Evolutionary conservation across 2,797 vertebrate species (phyloP), one percentile per base, ranked within the genome.

Genomic region (Astyanax mexicanus): DNA sequence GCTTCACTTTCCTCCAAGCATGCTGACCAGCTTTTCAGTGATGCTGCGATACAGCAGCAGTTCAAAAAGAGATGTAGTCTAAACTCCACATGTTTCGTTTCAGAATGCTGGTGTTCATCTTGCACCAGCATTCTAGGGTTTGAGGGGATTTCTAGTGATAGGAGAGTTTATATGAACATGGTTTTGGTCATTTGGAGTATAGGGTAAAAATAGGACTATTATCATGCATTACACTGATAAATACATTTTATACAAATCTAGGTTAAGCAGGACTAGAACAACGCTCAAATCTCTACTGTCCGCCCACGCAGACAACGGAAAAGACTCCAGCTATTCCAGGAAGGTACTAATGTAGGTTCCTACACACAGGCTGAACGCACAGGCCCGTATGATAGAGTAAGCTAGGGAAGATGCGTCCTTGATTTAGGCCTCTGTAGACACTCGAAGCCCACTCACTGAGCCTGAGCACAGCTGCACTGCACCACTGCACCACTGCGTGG

Each of bases 371-470:
- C 37, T 45, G 45, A 51, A 62, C 35, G 73, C 0, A 37, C 62
- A 72, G 71, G 45, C 27, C 37, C 49, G 55, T 49, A 62, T 35
- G 40, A 6, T 69, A 11, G 8, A 19, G 23, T 17, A 67, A 52
- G 25, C 62, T 35, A 60, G 27, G 38, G 51, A 55, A 45, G 27
- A 71, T 49, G 60, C 35, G 21, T 60, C 66, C 6, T 37, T 44
- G 67, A 69, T 69, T 69, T 64, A 54, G 12, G 60, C 19, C 47
- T 32, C 49, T 21, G 66, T 29, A 12, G 66, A 65, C 32, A 29
- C 57, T 49, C 32, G 1, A 19, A 69, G 51, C 65, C 17, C 68
- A 72, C 76, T 61, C 44, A 25, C 40, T 42, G 51, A 2, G 13
- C 13, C 27, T 47, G 37, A 29, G 7, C 37, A 12, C 25, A 66